A percentile compares a stretch with the other conserved stretches of the same genome.
These are phyloP conservation scores for Laticauda laticaudata DNA, from an alignment of 2,113 vertebrate genomes.

Conservation along the genomic window DNA sequence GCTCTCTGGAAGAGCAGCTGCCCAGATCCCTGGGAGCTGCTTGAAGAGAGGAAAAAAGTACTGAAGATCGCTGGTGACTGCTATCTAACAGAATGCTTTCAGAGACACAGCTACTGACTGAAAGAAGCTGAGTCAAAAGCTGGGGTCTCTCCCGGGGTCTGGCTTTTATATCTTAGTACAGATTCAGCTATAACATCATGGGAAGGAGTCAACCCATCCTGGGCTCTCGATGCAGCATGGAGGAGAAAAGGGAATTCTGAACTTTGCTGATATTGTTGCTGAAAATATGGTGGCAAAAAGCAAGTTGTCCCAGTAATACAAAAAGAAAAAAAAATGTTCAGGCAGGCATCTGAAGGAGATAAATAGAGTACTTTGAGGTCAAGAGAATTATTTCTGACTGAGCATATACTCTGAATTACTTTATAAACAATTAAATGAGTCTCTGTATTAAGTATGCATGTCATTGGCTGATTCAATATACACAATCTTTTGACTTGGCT, in stretches of 20 bases:
- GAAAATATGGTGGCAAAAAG: neutral
- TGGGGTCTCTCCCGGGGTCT: no score
- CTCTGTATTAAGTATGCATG: neutral
- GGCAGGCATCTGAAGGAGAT: neutral
- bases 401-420: neutral
- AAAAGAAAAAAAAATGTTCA: neutral
- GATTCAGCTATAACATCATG: no score
- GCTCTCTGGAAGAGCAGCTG: no score
- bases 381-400: neutral
- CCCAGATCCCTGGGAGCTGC: no score
- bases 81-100: no score
- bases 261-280: neutral
- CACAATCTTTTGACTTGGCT: neutral
- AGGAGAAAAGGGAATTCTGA: neutral
- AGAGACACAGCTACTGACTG: no score
- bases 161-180: no score
- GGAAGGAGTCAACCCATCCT: no score
- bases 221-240: no score
- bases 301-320: neutral
- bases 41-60: no score
- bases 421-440: neutral
- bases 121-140: no score
- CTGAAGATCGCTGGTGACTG: no score
- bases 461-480: neutral
- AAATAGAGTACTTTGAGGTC: neutral